Base-by-base conservation (phyloP, 2,888 invertebrate species). In the Muschampia staudingeri region DNA sequence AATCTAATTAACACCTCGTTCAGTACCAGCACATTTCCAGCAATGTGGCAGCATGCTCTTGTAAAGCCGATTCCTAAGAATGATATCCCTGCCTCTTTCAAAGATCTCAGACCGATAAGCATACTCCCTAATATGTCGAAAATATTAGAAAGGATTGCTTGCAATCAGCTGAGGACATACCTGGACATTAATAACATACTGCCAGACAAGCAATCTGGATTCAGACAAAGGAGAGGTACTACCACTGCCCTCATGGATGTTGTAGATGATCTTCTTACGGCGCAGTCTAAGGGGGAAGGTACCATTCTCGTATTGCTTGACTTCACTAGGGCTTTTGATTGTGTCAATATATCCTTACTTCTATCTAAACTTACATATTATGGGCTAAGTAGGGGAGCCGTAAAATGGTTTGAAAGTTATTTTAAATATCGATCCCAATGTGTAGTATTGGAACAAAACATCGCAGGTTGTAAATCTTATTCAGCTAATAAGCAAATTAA, bases 101-200 rank as follows among this genome's bases (percentile, higher is more conserved):
- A 61, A 61, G 61, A 61, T 61, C 61, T 61, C 16, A 14, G 61
- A 7, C 61, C 61, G 12, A 61, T 61, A 61, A 61, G 61, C n/a
- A 61, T 61, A 61, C n/a, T 61, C 8, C 61, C 61, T n/a, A 61
- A 14, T n/a, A 16, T 61, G n/a, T 61, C 61, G 8, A 61, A 61
- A 19, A n/a, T 61, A 61, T 0, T 61, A 16, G 61, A 61, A n/a
- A 61, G n/a, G n/a, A 8, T 61, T 8, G 61, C 61, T n/a, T 61
- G 8, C 11, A 16, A 8, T 1, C 61, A 61, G 3, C 19, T 61
- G 14, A 61, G 7, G n/a, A 61, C 12, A 2, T 61, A 61, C n/a
- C 8, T 61, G 7, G 61, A 61, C 14, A 16, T 8, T 12, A 14
- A 61, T n/a, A n/a, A 61, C 19, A 61, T 61, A 8, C 19, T 61